Percentiles rank a stretch among this genome's conserved stretches.
Evolutionary conservation across 2,797 vertebrate genomes (phyloP).

Genomic region (Heteromormyrus szaboi): DNA sequence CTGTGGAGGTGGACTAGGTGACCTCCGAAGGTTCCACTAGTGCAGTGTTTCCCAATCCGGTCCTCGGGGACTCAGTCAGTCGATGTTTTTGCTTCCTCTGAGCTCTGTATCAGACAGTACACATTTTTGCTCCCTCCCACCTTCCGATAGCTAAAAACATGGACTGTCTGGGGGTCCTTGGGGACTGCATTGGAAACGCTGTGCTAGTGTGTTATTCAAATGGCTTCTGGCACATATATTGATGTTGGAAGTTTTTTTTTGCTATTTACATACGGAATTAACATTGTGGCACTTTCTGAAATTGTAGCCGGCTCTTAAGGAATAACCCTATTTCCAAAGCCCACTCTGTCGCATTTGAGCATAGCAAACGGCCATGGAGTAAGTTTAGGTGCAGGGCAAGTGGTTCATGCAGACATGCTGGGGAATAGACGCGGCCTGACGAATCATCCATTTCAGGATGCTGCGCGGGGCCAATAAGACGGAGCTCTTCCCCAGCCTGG

Average conservation of each 20-base stretch:
- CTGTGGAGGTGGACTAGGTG: background rate
- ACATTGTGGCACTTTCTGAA: background rate
- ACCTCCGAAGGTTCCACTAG: background rate
- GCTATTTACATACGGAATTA: background rate
- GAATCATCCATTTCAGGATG: constrained; percentile 61
- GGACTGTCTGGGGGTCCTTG: background rate
- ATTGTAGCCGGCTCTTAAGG: background rate
- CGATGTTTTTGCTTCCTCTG: background rate
- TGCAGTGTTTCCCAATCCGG: background rate
- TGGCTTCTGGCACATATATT: background rate
- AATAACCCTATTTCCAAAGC: background rate
- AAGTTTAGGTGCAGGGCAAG: background rate
- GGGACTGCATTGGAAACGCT: background rate
- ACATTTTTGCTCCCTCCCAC: background rate
- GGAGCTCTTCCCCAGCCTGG: constrained; percentile 82
- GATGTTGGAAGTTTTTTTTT: background rate
- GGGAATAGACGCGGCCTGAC: background rate
- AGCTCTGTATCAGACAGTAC: background rate
- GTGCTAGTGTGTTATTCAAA: background rate
- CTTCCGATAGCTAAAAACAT: background rate
- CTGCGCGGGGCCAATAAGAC: constrained; percentile 88
- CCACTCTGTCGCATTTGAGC: background rate
- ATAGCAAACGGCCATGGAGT: background rate
- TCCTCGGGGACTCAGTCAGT: background rate
- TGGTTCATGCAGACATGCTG: background rate